These are phyloP conservation scores for Gobionotothen gibberifrons DNA, from an alignment of 2,797 vertebrate genomes.

Conservation along the genomic window DNA sequence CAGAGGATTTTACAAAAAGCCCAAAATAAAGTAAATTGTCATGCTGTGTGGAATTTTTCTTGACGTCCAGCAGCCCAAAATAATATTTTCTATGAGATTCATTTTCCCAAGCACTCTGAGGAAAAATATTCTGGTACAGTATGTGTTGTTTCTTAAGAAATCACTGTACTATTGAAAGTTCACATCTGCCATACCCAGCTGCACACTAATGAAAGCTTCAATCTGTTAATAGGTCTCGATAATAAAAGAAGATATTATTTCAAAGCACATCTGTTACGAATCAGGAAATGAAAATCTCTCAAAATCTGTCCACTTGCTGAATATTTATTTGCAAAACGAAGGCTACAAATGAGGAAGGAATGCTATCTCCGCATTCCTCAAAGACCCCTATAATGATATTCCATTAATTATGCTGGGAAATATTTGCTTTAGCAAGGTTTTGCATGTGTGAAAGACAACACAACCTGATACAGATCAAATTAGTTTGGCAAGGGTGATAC, in stretches of 20 bases:
- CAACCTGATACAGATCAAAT: conserved; percentile 42
- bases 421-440: conserved; percentile 43
- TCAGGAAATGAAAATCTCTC: conserved; percentile 47
- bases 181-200: conserved; percentile 68
- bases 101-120: conserved; percentile 75
- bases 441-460: conserved; percentile 40
- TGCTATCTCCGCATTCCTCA: conserved; percentile 31
- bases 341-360: conserved; percentile 57
- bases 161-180: conserved; percentile 74
- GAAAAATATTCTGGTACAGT: conserved; percentile 75
- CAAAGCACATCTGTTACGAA: conserved; percentile 59
- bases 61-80: conserved; percentile 81
- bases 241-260: conserved; percentile 49
- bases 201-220: conserved; percentile 49
- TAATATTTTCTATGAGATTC: conserved; percentile 87
- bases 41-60: conserved; percentile 85
- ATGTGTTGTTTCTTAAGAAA: conserved; percentile 76
- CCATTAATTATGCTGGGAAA: conserved; percentile 56
- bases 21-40: conserved; percentile 85
- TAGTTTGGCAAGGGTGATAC: conserved; percentile 51
- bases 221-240: conserved; percentile 35
- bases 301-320: conserved; percentile 42
- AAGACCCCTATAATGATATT: conserved; percentile 64
- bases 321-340: conserved; percentile 71
- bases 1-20: conserved; percentile 79